These are phyloP conservation scores for Cotesia congregata DNA, from an alignment of 2,888 invertebrate species.

Conservation along the genomic window DNA sequence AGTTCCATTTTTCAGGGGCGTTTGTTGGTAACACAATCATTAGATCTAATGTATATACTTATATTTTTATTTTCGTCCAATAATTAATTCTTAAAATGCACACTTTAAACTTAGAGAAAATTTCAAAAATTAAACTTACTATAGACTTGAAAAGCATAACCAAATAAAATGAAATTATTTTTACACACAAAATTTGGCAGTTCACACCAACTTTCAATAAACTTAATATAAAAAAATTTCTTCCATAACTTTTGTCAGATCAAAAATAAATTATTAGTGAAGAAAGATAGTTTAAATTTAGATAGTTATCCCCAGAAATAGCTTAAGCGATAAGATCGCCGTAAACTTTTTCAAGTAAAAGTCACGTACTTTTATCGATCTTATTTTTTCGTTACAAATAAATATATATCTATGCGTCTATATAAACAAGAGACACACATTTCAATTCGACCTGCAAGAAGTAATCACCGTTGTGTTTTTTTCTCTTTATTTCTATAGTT, in stretches of 20 bases:
- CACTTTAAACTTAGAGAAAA: neutral
- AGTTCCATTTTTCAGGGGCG: too few relatives aligned
- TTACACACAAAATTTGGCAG: too few relatives aligned
- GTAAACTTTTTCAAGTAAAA: neutral
- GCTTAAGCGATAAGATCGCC: neutral
- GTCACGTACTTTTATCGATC: conserved; percentile 41
- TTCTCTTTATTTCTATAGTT: conserved; percentile 12
- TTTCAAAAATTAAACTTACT: neutral
- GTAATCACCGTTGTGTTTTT: conserved; percentile 47
- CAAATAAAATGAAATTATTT: too few relatives aligned
- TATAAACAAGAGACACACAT: conserved; percentile 19
- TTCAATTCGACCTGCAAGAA: conserved; percentile 40
- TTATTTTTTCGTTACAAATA: conserved; percentile 29
- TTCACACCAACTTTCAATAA: too few relatives aligned
- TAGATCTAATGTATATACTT: too few relatives aligned
- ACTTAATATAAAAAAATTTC: neutral
- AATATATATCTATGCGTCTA: neutral
- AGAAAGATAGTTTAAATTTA: conserved; percentile 3
- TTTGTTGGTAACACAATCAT: too few relatives aligned
- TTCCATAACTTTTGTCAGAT: neutral
- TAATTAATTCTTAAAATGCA: neutral
- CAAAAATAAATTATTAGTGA: neutral
- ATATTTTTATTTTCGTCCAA: neutral
- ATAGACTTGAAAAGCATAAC: too few relatives aligned
- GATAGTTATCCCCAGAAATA: neutral